Conservation (phyloP, 2,888 invertebrate genomes). For the Pterostichus madidus region DNA sequence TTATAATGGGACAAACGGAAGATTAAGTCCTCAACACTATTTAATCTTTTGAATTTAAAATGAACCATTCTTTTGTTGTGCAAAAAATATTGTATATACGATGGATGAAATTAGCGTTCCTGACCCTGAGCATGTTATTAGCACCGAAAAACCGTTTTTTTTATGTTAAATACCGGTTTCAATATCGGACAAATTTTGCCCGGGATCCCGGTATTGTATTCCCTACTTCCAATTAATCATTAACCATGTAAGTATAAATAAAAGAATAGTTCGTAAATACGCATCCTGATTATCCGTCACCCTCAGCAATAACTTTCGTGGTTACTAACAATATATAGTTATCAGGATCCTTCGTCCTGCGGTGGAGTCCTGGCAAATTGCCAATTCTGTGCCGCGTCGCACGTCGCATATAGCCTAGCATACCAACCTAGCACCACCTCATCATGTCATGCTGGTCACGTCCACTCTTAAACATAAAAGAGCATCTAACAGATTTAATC, state of each 20-base stretch:
- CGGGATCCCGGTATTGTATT: no score
- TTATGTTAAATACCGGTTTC: no score
- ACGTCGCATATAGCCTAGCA: not conserved
- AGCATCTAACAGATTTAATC: slow-evolving; percentile 52
- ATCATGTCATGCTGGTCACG: slow-evolving; percentile 20
- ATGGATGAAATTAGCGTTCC: no score
- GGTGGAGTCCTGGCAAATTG: slow-evolving; percentile 35
- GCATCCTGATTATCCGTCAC: not conserved
- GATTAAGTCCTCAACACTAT: no score
- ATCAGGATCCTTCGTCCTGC: slow-evolving; percentile 15
- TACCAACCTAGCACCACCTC: not conserved
- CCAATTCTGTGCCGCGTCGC: slow-evolving; percentile 39
- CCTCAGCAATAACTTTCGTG: not conserved
- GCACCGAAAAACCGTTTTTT: no score
- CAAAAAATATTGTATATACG: no score
- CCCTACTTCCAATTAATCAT: not conserved
- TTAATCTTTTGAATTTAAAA: no score
- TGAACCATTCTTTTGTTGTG: no score
- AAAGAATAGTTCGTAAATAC: not conserved
- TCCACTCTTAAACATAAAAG: slow-evolving; percentile 51
- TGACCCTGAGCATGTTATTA: no score
- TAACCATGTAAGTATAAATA: not conserved
- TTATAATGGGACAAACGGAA: no score
- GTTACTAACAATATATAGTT: not conserved
- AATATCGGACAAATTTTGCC: no score